Conservation (phyloP, 2,113 vertebrate genomes). For the Lepus europaeus region DNA sequence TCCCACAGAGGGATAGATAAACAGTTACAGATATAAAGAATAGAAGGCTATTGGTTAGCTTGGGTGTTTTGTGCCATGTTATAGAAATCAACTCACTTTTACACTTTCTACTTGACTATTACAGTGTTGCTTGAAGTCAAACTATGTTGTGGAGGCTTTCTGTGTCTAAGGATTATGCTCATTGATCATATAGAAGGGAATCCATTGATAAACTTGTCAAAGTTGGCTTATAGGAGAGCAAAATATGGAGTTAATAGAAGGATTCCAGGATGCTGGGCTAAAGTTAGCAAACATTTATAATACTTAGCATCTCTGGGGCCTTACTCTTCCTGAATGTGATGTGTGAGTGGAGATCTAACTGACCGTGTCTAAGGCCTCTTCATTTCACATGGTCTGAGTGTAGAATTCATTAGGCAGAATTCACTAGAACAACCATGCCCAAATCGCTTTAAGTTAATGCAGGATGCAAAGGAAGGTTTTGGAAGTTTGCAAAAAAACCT, state of each 20-base stretch:
- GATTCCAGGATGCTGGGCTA: neutral
- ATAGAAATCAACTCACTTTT: constrained; percentile 18
- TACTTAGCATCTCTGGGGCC: neutral
- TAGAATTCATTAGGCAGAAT: neutral
- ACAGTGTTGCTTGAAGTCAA: neutral
- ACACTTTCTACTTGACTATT: neutral
- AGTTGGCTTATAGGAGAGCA: neutral
- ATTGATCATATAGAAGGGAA: neutral
- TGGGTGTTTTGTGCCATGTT: neutral
- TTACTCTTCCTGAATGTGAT: neutral
- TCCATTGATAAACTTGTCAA: neutral
- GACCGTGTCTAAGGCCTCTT: neutral
- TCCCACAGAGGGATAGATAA: neutral
- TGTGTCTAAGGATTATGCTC: neutral
- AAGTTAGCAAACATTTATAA: constrained; percentile 27
- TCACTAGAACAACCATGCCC: neutral
- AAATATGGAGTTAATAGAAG: neutral
- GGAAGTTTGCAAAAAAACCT: neutral
- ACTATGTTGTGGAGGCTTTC: neutral
- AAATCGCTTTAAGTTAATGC: neutral
- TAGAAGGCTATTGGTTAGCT: neutral
- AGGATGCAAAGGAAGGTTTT: neutral
- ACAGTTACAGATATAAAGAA: neutral
- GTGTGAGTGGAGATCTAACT: neutral
- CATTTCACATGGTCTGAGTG: neutral